Conservation (phyloP, 2,113 vertebrate genomes). For the Gymnogyps californianus region DNA sequence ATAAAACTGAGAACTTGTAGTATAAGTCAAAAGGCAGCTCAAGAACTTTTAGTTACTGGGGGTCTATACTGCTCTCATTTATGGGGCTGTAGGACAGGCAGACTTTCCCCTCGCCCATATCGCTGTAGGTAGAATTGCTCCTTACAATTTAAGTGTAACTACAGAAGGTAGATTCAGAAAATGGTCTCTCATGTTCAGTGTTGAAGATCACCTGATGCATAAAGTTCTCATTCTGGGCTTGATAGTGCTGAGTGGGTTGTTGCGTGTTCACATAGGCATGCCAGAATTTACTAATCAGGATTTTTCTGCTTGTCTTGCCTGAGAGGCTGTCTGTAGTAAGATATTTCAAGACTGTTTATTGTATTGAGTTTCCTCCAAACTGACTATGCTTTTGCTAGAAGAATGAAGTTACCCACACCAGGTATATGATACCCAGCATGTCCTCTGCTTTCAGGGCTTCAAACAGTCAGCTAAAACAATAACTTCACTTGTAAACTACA, state of each 20-base stretch:
- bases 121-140: neutral
- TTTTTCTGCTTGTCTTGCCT: neutral
- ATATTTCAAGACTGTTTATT: neutral
- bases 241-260: neutral
- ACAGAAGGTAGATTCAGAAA: neutral
- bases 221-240: neutral
- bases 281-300: neutral
- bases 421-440: neutral
- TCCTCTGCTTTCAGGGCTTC: neutral
- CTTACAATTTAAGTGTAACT: neutral
- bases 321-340: neutral
- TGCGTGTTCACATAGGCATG: neutral
- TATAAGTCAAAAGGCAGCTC: neutral
- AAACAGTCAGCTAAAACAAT: neutral
- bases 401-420: neutral
- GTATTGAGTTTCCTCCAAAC: neutral
- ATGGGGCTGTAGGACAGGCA: neutral
- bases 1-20: neutral
- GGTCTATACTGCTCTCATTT: neutral
- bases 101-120: rapidly evolving
- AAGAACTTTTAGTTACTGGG: neutral
- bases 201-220: neutral
- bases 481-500: neutral
- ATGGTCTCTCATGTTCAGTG: neutral
- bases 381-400: neutral